Evolutionary conservation across 2,113 vertebrate species (phyloP), one percentile per base, ranked within the genome.

Genomic region (Calonectris borealis): DNA sequence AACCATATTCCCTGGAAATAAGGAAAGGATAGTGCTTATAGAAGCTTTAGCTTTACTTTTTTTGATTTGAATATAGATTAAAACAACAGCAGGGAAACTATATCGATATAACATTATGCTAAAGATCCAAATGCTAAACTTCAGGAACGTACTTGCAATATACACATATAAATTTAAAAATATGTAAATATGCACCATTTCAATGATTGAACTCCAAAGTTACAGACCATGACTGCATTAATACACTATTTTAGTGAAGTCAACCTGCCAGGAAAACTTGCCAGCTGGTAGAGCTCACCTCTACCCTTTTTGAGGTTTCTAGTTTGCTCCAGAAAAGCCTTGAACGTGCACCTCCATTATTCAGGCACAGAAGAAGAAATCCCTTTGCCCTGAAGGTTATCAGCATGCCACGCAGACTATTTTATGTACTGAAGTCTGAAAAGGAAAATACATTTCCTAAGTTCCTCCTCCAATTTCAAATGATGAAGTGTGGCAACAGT

Each of bases 361-460:
- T 61, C 0, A 1, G 36, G 65, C 61, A 84, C 19, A 72, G 77
- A 72, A 87, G 77, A 72, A 86, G 48, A 94, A 96, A 94, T 61
- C 61, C 73, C 69, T 57, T 94, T 52, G 29, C 66, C 88, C 77
- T 92, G 57, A 69, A 84, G 54, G 65, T 76, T 95, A 90, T 69
- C 73, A 62, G 57, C 54, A 54, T 46, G 60, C 42, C 58, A 49
- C 61, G 79, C 52, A 79, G 48, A 52, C 21, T 36, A 60, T 29
- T 73, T 86, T 49, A 72, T 61, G 40, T 20, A 46, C 36, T 65
- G 26, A 55, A 64, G 31, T 24, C 57, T 69, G 48, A 91, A 86
- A 86, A 82, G 36, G 36, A 92, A 97, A 94, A 94, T 17, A 32
- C 10, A 68, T 86, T 95, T 96, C 46, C 36, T n/a, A 65, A 61